Evolutionary conservation across 2,888 invertebrate genomes (phyloP), one percentile per base, ranked within the genome.

Genomic region (Sphecodes monilicornis): DNA sequence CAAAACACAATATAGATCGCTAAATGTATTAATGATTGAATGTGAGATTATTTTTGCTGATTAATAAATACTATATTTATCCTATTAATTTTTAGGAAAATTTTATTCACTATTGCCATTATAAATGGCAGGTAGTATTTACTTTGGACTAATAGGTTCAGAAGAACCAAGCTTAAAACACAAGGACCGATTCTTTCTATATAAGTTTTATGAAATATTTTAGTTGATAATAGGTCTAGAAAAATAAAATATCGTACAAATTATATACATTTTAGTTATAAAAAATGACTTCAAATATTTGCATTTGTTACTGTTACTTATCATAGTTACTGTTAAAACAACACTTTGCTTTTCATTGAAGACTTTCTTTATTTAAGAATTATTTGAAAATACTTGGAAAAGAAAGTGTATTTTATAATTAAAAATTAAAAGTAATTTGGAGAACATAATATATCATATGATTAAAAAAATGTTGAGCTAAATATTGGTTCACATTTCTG

Each of bases 31-130:
- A 11, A 72, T 16, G 13, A n/a, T 74, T 50, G n/a, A 41, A 41
- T 36, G 26, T 18, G 16, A 73, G 10, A 79, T 73, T 32, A 32
- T 46, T 80, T 73, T 26, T 68, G 32, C 18, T 39, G 36, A 50
- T 39, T 50, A 66, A 29, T 66, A 73, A 68, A 81, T 18, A 22
- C 39, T 39, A 69, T 39, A 13, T 39, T 66, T 22, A 74, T 18
- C 6, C 16, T 32, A 26, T 50, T 41, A 26, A 3, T 57, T 69
- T 46, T 8, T 64, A 18, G 3, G 18, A 5, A 5, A 50, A 73
- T 82, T 41, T 41, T 50, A 50, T 71, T 41, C 22, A 32, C 16
- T 16, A 4, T 46, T 6, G 8, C 16, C 26, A 60, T 29, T 60
- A 29, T 60, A 26, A 60, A 32, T 26, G 29, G 13, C 4, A 29